Evolutionary conservation across 2,797 vertebrate species (phyloP), one percentile per base, ranked within the genome.

Genomic region (Sebastiscus albofasciatus): DNA sequence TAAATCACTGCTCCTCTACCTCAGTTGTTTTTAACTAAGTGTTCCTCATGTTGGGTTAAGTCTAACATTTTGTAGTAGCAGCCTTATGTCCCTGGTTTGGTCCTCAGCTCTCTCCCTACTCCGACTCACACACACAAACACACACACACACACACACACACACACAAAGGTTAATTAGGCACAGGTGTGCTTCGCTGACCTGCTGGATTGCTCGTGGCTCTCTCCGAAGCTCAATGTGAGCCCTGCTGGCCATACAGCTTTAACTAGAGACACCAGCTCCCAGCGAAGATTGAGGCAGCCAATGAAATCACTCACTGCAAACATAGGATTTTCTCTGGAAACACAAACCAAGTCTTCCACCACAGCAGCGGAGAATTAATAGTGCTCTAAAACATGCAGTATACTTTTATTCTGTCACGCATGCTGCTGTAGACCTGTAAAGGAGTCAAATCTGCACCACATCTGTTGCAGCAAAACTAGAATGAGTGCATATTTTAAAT

Each of bases 141-240:
- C 60, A 62, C 31, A 2, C 64, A 46, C 16, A 46, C 42, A 33
- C 46, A 22, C 10, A 33, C 62, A 67, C 74, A 33, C 65, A 33
- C 16, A 42, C 68, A 83, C 67, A 85, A n/a, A 86, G 82, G 84
- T 86, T 89, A 90, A 92, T 93, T 89, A 89, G 87, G 77, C 85
- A 82, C 82, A 89, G 89, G 90, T 92, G 87, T 77, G 75, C 79
- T 84, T 82, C 9, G 62, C 55, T 87, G 88, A 92, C 88, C 91
- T 49, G 82, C 84, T 75, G 77, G 75, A 86, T 88, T 31, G 83
- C 87, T 92, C 29, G 54, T 86, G 88, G 85, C 89, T 84, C 69
- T 86, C 66, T 88, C 33, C 59, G 24, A 62, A 79, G 67, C 68
- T 80, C 78, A 34, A 62, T 75, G 34, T 73, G 67, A 74, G 84